These are phyloP conservation scores for Pseudeuparius sepicola DNA, from an alignment of 2,888 invertebrate species.

Conservation along the genomic window DNA sequence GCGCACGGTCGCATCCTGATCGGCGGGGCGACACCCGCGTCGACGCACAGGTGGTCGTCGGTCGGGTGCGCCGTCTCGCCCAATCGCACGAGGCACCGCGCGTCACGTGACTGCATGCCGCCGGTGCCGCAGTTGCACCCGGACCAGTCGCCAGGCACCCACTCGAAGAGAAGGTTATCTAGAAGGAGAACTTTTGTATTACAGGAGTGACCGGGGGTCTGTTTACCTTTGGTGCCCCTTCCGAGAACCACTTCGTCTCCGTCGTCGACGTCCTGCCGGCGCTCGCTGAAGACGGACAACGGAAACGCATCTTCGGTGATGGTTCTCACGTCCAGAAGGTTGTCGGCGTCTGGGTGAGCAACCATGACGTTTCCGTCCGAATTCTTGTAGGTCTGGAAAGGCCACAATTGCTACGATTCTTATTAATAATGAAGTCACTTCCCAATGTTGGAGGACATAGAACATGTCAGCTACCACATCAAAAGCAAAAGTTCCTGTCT, in stretches of 20 bases:
- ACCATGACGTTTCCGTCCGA: conserved; percentile 33
- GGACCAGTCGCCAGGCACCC: conserved; percentile 80
- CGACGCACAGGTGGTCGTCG: conserved; percentile 56
- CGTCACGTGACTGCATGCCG: background rate
- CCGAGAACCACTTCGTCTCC: conserved; percentile 30
- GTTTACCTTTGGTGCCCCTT: too few species aligned
- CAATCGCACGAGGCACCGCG: conserved; percentile 30
- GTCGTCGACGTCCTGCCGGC: conserved; percentile 39
- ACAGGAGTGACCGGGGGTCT: too few species aligned
- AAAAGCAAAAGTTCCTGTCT: too few species aligned
- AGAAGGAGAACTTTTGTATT: too few species aligned
- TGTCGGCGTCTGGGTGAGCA: background rate
- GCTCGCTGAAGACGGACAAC: conserved; percentile 23
- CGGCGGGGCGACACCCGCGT: conserved; percentile 57
- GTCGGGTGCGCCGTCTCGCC: conserved; percentile 49
- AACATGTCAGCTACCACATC: too few species aligned
- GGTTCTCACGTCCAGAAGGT: too few species aligned
- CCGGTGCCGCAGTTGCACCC: conserved; percentile 50
- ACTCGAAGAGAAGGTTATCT: conserved; percentile 55
- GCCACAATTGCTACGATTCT: conserved; percentile 69
- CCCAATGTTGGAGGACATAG: too few species aligned
- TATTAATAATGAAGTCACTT: conserved; percentile 32
- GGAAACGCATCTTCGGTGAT: conserved; percentile 12
- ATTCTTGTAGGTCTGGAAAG: conserved; percentile 65
- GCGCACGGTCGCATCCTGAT: conserved; percentile 56